phyloP scores from a whole-genome alignment of 2,113 vertebrate species.

The Cochlearius cochlearius region DNA sequence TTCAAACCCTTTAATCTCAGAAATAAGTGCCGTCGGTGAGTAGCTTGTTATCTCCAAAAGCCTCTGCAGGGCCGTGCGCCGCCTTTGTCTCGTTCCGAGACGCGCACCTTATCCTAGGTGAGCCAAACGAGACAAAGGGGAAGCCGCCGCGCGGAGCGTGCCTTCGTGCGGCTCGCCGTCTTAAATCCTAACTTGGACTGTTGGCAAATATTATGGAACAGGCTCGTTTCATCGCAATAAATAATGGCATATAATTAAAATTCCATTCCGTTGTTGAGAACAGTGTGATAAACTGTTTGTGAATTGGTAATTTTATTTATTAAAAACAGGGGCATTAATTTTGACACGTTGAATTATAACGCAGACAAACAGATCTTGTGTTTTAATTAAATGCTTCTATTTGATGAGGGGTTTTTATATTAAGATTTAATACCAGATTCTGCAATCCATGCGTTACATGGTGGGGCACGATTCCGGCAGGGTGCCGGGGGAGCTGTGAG shows the following conservation, averaged over 20 bases:
- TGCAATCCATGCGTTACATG: not conserved
- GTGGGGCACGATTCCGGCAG: not conserved
- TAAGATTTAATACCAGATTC: conserved; percentile 60
- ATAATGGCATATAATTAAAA: conserved; percentile 74
- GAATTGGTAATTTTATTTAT: conserved; percentile 77
- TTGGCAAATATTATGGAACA: conserved; percentile 12
- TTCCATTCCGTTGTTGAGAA: conserved; percentile 53
- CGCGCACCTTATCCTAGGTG: conserved; percentile 46
- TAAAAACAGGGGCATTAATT: conserved; percentile 78
- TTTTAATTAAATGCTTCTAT: conserved; percentile 76
- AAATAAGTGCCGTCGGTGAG: conserved; percentile 6
- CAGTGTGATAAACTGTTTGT: conserved; percentile 76
- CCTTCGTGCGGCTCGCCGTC: conserved; percentile 38
- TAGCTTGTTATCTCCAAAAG: conserved; percentile 31
- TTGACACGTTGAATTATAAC: conserved; percentile 74
- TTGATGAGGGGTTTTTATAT: conserved; percentile 60
- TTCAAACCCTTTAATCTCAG: conserved; percentile 66
- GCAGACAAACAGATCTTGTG: conserved; percentile 71
- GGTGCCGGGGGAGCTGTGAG: not conserved
- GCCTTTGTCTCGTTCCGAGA: conserved; percentile 30
- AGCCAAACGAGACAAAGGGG: conserved; percentile 29
- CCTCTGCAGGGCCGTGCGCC: not conserved
- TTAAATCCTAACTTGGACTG: conserved; percentile 19
- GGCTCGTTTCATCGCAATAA: conserved; percentile 41
- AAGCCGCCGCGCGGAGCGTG: not conserved